phyloP scores from a whole-genome alignment of 2,113 vertebrate genomes.

The Mastomys natalensis region DNA sequence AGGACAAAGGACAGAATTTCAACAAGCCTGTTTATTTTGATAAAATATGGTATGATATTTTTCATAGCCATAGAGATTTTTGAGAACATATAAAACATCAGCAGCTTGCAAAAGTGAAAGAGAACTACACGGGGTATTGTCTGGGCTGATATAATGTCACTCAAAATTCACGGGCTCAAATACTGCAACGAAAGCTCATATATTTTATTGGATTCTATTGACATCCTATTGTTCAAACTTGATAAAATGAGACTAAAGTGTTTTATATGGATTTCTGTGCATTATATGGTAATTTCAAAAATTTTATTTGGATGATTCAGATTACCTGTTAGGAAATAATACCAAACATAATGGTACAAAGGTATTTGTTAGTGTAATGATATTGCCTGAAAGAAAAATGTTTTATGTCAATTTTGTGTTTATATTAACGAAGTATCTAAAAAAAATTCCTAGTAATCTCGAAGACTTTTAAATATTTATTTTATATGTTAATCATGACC shows the following conservation, averaged over 20 bases:
- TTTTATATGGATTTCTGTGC: slow-evolving; percentile 55
- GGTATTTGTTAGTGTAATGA: neutral
- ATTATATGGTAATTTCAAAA: slow-evolving; percentile 28
- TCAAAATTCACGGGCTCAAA: slow-evolving; percentile 66
- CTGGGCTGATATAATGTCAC: slow-evolving; percentile 15
- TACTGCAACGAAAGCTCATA: slow-evolving; percentile 49
- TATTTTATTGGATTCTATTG: slow-evolving; percentile 44
- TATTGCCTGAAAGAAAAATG: slow-evolving; percentile 34
- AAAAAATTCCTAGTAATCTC: neutral
- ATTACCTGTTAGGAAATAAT: slow-evolving; percentile 54
- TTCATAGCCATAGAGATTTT: neutral
- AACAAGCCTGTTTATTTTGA: neutral
- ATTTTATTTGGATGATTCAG: slow-evolving; percentile 66
- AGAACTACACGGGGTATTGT: neutral
- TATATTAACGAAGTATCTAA: slow-evolving; percentile 47
- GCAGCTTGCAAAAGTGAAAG: neutral
- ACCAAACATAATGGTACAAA: slow-evolving; percentile 13
- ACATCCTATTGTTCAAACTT: slow-evolving; percentile 26
- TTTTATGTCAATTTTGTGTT: neutral
- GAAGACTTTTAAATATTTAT: neutral
- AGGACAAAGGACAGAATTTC: neutral
- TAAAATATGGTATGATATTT: neutral
- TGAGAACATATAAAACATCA: slow-evolving; percentile 14
- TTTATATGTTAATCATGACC: neutral
- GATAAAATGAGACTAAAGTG: slow-evolving; percentile 52